Percentiles rank a stretch among this genome's conserved stretches.
phyloP scores from a whole-genome alignment of 2,888 invertebrate genomes.

The Phyllotreta cruciferae region DNA sequence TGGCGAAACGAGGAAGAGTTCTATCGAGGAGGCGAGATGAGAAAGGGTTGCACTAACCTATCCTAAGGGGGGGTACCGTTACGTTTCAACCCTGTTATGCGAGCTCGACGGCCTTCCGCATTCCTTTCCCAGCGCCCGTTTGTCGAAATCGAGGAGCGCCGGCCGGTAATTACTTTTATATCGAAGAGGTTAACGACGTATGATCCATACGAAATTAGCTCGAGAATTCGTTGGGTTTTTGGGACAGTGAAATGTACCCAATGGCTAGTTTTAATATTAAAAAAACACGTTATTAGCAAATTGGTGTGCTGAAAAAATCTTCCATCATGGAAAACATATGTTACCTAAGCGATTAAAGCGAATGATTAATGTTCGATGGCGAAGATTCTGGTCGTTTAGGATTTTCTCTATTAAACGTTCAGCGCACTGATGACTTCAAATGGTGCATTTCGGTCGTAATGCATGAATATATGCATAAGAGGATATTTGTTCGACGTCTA shows the following conservation, averaged over 20 bases:
- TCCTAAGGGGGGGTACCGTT: constrained; percentile 51
- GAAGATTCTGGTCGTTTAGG: background rate
- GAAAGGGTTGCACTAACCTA: constrained; percentile 54
- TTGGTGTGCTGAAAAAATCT: too few relatives aligned
- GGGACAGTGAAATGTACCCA: too few relatives aligned
- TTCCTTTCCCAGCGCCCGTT: constrained; percentile 43
- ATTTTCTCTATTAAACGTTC: constrained; percentile 5
- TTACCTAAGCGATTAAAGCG: background rate
- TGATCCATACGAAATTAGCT: too few relatives aligned
- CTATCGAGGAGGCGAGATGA: constrained; percentile 27
- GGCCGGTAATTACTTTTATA: too few relatives aligned
- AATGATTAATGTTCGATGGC: constrained; percentile 2
- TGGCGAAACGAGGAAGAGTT: constrained; percentile 40
- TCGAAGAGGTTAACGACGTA: too few relatives aligned
- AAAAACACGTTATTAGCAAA: too few relatives aligned
- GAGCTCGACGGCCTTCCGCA: constrained; percentile 51
- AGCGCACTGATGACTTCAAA: constrained; percentile 18
- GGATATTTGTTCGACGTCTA: constrained; percentile 26
- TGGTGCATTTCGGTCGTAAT: constrained; percentile 21
- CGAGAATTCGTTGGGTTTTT: too few relatives aligned
- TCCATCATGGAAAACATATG: too few relatives aligned
- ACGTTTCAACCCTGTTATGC: constrained; percentile 47
- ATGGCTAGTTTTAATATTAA: too few relatives aligned
- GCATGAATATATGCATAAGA: constrained; percentile 23
- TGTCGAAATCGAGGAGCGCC: background rate